Base-by-base conservation (phyloP, 2,797 vertebrate species). In the Darevskia nairensis region DNA sequence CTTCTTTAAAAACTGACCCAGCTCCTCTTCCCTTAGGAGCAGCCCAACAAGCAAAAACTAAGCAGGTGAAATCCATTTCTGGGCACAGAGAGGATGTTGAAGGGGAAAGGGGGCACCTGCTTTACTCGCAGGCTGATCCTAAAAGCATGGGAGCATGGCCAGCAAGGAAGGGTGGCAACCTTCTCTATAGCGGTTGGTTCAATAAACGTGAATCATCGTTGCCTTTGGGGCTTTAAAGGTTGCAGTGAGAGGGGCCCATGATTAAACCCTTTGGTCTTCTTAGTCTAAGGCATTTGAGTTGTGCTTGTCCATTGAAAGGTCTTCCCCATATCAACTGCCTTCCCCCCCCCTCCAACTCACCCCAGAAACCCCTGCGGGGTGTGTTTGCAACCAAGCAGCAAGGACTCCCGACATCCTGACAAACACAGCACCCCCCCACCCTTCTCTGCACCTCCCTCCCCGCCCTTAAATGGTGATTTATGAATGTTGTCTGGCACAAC, bases 391-490 rank as follows among this genome's bases (percentile, higher is more conserved):
- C 75, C 68, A 64, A 80, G 76, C 68, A n/a, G 39, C 66, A 6
- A 80, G 25, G 19, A 2, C 69, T 8, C 8, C 55, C 1, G 15
- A 25, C 23, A 72, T 74, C 50, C 75, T 32, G 55, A 75, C 82
- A 74, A 81, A 85, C 83, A 66, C 55, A 15, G 41, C n/a, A n/a
- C 41, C 66, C 46, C 46, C 61, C 13, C 35, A 29, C 0, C 23
- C 50, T 72, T n/a, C 71, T 35, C 29, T n/a, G 4, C 74, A 46
- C 25, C 21, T 23, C 78, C 71, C 66, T 35, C 27, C 8, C 80
- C 29, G 1, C 80, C 77, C 76, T 89, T 92, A 92, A 92, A 90
- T 92, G 90, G 91, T 91, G 93, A 94, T 94, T 92, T 90, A 92
- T 94, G 93, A 74, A 81, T 68, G 85, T 85, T 94, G 93, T 89